Conservation (phyloP, 2,113 vertebrate species). For the Rafetus swinhoei region DNA sequence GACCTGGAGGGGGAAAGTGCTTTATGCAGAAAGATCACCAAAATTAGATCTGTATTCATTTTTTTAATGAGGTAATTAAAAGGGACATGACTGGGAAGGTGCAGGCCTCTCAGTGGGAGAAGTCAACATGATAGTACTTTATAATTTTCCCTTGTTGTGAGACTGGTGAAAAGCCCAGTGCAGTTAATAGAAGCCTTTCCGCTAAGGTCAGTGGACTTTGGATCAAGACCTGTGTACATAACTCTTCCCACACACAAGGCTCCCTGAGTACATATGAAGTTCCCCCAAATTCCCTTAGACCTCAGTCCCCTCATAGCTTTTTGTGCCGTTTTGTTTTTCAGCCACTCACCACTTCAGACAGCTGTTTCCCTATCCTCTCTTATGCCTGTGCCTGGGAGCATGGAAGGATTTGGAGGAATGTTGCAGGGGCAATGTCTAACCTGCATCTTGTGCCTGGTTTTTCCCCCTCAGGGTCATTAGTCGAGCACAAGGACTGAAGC, state of each 20-base stretch:
- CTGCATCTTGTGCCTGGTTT: constrained; percentile 1
- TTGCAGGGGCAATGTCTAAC: constrained; percentile 1
- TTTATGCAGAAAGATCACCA: neutral
- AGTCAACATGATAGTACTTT: neutral
- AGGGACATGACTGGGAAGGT: neutral
- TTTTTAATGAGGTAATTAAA: neutral
- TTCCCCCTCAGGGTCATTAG: constrained; percentile 90
- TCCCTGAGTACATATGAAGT: neutral
- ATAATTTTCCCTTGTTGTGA: neutral
- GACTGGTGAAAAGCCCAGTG: neutral
- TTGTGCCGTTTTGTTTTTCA: neutral
- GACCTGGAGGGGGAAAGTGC: neutral
- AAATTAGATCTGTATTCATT: neutral
- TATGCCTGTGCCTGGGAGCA: neutral
- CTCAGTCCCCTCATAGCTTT: neutral
- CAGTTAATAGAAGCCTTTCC: neutral
- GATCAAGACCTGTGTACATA: rapidly evolving
- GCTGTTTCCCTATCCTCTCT: neutral
- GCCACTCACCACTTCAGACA: neutral
- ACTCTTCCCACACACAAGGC: neutral
- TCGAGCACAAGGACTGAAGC: constrained; percentile 95
- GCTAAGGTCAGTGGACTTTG: neutral
- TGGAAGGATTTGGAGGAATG: neutral
- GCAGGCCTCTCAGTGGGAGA: neutral
- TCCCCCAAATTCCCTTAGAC: neutral